Evolutionary conservation across 2,888 invertebrate species (phyloP), one percentile per base, ranked within the genome.

Genomic region (Dolichopus griseipennis): DNA sequence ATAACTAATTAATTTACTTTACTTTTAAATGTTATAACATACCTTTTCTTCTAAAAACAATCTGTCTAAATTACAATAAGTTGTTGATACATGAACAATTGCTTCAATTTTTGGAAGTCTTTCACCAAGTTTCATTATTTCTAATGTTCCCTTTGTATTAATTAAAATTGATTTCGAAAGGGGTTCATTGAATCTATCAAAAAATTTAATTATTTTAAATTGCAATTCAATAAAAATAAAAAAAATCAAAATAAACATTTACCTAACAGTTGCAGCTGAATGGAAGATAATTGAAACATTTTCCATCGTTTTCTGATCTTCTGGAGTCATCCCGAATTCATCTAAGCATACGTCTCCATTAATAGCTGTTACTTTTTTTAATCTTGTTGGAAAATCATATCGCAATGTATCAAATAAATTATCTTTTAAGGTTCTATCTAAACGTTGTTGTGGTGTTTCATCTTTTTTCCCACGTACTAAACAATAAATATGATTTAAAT

Each of bases 41-140:
- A 93, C 82, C 62, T 85, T 80, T 79, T 96, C 95, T 66, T 90
- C 89, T 0, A 94, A 87, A 0, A 85, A 84, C 15, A 86, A 82
- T 61, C 86, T 84, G 73, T 93, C 90, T 8, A 91, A 90, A 79
- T 96, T 93, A 8, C 92, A 88, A 78, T 93, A 96, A 0, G 93
- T 91, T 0, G 95, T 94, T 0, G 94, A 95, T 0, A 95, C 88
- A 78, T 96, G 94, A 1, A 93, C 83, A 12, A 92, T 81, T 0
- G 85, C 86, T 86, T 88, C 79, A 0, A 77, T 75, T 21, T 78
- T 71, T 15, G 83, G 83, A 73, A 88, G 83, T 52, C 84, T 82
- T 65, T 84, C 79, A 0, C 87, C 88, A 7, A 91, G 78, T 37
- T 86, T 83, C 5, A 87, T 82, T 1, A 88, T 75, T 75, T 90